Conservation (phyloP, 1,140 invertebrate genomes). For the Sycophaga agraensis region DNA sequence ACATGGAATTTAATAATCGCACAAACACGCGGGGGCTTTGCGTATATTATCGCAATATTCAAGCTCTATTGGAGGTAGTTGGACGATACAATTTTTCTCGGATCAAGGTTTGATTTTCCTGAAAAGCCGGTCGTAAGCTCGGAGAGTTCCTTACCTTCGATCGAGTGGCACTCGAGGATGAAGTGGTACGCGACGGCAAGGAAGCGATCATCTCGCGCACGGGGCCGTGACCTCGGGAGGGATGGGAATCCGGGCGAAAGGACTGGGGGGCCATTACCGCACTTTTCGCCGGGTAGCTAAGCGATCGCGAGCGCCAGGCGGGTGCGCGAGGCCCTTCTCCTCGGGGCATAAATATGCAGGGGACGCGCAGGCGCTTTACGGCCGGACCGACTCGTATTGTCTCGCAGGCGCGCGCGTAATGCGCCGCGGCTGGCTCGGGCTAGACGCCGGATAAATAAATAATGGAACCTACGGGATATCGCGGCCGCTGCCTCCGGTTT, state of each 20-base stretch:
- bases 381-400: no score
- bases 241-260: constrained; percentile 8
- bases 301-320: background rate
- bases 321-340: background rate
- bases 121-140: no score
- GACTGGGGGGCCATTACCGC: constrained; percentile 5
- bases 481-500: background rate
- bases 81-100: no score
- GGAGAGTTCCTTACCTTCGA: no score
- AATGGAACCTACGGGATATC: constrained; percentile 5
- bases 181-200: no score
- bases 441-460: constrained; percentile 13
- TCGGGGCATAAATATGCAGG: constrained; percentile 38
- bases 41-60: no score
- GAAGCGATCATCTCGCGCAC: no score
- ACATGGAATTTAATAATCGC: no score
- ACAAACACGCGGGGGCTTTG: no score
- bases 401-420: constrained; percentile 4
- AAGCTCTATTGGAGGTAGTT: no score
- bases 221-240: background rate
- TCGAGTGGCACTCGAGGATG: background rate
- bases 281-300: background rate
- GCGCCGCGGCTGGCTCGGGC: background rate
- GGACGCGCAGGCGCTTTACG: no score
- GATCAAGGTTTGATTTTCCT: no score